phyloP scores from a whole-genome alignment of 2,888 invertebrate species.

The Scrobipalpa atriplicella region DNA sequence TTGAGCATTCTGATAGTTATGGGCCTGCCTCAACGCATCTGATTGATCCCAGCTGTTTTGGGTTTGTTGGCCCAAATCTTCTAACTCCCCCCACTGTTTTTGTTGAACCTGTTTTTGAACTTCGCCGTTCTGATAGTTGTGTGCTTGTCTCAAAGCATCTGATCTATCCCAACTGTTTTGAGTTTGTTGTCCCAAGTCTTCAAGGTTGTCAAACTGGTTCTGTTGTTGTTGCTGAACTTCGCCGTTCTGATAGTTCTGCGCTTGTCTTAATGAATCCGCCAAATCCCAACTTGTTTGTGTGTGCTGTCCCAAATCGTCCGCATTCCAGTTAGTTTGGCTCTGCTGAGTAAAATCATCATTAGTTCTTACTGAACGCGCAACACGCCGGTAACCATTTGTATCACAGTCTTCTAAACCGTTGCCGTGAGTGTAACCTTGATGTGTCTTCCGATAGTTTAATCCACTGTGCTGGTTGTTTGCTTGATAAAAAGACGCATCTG shows the following conservation, averaged over 20 bases:
- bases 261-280: slow-evolving; percentile 35
- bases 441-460: slow-evolving; percentile 48
- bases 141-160: not conserved
- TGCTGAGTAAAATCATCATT: slow-evolving; percentile 42
- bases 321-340: slow-evolving; percentile 31
- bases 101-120: slow-evolving; percentile 21
- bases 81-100: slow-evolving; percentile 36
- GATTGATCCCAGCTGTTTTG: slow-evolving; percentile 35
- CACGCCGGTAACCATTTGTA: slow-evolving; percentile 57
- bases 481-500: slow-evolving; percentile 45
- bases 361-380: slow-evolving; percentile 53
- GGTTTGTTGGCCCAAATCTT: slow-evolving; percentile 42
- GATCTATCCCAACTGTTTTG: slow-evolving; percentile 32
- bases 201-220: slow-evolving; percentile 38
- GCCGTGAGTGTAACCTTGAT: slow-evolving; percentile 44
- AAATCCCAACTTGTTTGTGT: slow-evolving; percentile 39
- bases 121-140: not conserved
- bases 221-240: slow-evolving; percentile 47
- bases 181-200: slow-evolving; percentile 45
- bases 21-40: slow-evolving; percentile 22
- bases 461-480: slow-evolving; percentile 56
- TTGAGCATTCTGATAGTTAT: not conserved
- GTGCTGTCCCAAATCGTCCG: slow-evolving; percentile 17
- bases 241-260: slow-evolving; percentile 36
- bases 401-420: slow-evolving; percentile 50